Percentiles rank a stretch among this genome's conserved stretches.
phyloP scores from a whole-genome alignment of 2,888 invertebrate species.

The Aplocera efformata region DNA sequence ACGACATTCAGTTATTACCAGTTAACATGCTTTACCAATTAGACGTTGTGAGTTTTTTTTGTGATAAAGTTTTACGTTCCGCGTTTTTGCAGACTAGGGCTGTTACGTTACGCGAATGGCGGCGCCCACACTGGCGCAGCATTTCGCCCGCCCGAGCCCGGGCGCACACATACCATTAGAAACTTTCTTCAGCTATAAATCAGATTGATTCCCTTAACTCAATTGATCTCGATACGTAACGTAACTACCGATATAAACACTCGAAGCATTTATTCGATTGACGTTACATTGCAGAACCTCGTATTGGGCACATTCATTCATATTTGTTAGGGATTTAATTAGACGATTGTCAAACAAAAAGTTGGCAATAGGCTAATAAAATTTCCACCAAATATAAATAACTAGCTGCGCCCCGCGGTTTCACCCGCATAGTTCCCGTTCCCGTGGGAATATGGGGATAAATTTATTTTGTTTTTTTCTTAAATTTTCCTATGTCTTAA shows the following conservation, averaged over 20 bases:
- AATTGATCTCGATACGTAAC: constrained; percentile 24
- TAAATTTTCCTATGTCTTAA: no score
- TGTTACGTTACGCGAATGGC: constrained; percentile 28
- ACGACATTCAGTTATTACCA: not conserved
- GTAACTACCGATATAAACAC: constrained; percentile 23
- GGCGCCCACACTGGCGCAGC: constrained; percentile 30
- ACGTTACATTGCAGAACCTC: constrained; percentile 12
- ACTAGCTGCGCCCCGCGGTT: no score
- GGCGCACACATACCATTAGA: constrained; percentile 25
- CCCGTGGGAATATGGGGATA: no score
- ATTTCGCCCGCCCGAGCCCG: constrained; percentile 24
- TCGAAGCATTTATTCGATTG: constrained; percentile 22
- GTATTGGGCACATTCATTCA: no score
- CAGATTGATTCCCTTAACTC: constrained; percentile 26
- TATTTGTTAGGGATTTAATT: no score
- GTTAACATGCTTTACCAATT: constrained; percentile 2
- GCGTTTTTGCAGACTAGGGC: constrained; percentile 29
- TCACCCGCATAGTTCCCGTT: no score
- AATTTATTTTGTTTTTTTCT: no score
- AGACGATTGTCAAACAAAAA: no score
- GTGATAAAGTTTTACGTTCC: constrained; percentile 7
- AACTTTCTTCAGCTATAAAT: constrained; percentile 28
- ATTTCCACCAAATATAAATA: constrained; percentile 8
- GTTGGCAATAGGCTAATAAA: no score
- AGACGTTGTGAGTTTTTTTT: not conserved